Evolutionary conservation across 2,113 vertebrate genomes (phyloP).

Genomic region (Gymnorhina tibicen): DNA sequence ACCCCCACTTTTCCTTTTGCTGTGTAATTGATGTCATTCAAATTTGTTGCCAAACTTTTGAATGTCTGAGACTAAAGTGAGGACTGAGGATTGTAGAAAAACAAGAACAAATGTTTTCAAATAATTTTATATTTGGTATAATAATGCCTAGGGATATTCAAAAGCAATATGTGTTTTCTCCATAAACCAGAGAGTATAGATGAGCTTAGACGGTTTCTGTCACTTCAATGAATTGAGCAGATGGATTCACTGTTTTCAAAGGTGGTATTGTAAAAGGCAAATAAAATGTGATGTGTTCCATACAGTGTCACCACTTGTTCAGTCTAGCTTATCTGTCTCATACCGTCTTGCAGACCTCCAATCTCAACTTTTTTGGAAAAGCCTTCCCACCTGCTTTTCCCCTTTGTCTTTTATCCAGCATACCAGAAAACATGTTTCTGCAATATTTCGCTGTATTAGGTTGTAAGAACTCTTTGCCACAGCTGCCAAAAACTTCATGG

Average conservation of each 20-base stretch:
- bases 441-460: neutral
- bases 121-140: neutral
- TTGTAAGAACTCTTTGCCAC: neutral
- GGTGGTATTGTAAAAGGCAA: neutral
- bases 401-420: neutral
- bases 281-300: neutral
- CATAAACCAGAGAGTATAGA: neutral
- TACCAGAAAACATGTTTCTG: neutral
- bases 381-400: neutral
- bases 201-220: neutral
- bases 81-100: neutral
- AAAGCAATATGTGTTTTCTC: neutral
- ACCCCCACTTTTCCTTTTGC: neutral
- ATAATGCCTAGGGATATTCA: neutral
- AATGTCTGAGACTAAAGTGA: neutral
- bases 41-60: neutral
- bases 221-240: neutral
- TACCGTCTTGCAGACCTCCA: neutral
- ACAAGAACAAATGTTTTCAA: neutral
- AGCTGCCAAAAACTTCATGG: constrained; percentile 15
- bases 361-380: neutral
- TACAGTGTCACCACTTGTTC: neutral
- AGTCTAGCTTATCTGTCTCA: neutral
- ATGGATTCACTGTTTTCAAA: neutral
- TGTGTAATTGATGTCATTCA: neutral